phyloP scores from a whole-genome alignment of 1,140 invertebrate genomes.

The Platyscapa corneri region DNA sequence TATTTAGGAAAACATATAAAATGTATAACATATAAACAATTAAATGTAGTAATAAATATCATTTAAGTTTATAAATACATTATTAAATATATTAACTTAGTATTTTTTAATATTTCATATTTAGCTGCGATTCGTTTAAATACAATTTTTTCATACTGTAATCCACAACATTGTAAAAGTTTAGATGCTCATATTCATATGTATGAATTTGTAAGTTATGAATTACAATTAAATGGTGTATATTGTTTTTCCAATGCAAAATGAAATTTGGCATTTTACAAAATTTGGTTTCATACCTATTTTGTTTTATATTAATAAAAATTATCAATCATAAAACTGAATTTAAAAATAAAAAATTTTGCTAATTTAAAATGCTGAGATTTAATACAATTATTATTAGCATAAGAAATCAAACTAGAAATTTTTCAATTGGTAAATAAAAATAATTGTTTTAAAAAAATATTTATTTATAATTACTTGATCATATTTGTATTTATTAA shows the following conservation, averaged over 20 bases:
- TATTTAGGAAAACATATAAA: background rate
- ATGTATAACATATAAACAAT: background rate
- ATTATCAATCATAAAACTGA: background rate
- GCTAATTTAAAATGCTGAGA: constrained; percentile 16
- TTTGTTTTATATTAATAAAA: background rate
- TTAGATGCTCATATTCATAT: background rate
- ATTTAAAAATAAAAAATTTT: background rate
- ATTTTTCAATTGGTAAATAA: constrained; percentile 23
- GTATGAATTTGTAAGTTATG: background rate
- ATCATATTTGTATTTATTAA: background rate
- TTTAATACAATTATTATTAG: background rate
- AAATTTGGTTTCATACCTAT: constrained; percentile 5
- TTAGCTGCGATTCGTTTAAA: background rate
- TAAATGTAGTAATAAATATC: background rate
- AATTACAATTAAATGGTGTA: background rate
- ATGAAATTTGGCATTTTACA: background rate
- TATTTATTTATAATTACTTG: background rate
- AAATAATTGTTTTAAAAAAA: background rate
- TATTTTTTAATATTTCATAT: background rate
- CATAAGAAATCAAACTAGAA: background rate
- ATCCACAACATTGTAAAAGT: background rate
- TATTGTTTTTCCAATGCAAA: background rate
- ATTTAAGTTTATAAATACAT: background rate
- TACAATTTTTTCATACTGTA: background rate
- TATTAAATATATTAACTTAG: background rate